Conservation (phyloP, 2,888 invertebrate genomes). For the Calameuta filiformis region DNA sequence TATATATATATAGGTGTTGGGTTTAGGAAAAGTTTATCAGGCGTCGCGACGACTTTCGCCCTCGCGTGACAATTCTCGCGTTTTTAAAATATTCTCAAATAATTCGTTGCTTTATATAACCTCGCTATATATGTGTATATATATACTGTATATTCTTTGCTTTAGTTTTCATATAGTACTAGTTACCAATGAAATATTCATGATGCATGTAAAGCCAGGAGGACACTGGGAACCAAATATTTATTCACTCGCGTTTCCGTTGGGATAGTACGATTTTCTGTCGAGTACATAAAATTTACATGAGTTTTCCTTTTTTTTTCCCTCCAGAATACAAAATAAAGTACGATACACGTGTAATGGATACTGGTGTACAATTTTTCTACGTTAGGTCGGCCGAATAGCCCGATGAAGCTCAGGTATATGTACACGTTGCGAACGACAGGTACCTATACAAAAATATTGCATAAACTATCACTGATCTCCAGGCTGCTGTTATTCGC, state of each 20-base stretch:
- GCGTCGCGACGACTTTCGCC: not conserved
- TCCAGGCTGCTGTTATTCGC: not conserved
- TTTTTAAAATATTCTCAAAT: not conserved
- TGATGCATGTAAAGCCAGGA: not conserved
- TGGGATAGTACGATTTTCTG: not conserved
- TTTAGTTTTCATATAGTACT: not conserved
- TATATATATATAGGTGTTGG: not conserved
- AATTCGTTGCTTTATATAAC: not conserved
- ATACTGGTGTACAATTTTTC: not conserved
- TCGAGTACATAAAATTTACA: not conserved
- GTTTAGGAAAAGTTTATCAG: not conserved
- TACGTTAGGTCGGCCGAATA: not conserved
- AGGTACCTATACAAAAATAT: not conserved
- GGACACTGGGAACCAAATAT: not conserved
- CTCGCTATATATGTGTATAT: not conserved
- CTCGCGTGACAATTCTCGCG: not conserved
- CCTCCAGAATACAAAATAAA: not conserved
- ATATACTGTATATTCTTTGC: not conserved
- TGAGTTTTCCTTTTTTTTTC: not conserved
- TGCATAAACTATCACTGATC: not conserved
- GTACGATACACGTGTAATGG: not conserved
- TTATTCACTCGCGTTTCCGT: not conserved
- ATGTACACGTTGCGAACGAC: not conserved
- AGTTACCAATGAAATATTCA: not conserved
- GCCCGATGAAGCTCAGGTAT: not conserved